Base-by-base conservation (phyloP, 2,797 vertebrate species). In the Hippocampus kuda region DNA sequence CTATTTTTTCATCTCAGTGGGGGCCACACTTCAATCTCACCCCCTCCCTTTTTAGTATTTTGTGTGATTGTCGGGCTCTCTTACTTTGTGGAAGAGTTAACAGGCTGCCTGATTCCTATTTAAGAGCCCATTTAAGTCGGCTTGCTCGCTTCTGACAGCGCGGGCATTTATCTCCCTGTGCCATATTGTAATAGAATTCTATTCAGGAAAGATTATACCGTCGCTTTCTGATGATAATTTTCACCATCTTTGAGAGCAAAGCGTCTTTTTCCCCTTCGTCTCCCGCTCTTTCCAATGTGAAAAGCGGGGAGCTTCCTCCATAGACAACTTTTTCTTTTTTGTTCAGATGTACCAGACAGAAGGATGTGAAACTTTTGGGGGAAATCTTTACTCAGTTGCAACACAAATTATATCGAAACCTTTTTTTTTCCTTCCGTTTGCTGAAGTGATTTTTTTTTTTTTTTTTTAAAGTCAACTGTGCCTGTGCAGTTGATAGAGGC, bases 191-290 rank as follows among this genome's bases (percentile, higher is more conserved):
- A 88, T 85, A 84, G 71, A 88, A 88, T 74, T 85, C 78, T 87
- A 86, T 90, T 90, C 87, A 90, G 72, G 78, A 83, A 77, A 88
- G 87, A 91, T 91, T 88, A 89, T 81, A 83, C 75, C 70, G 65
- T 1, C 67, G 78, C 85, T 88, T 89, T 89, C 83, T 89, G 78
- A 87, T 90, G 83, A 86, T 89, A 85, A 88, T 88, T 88, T 86
- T 80, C 73, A 72, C 79, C 76, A 83, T 87, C 80, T 90, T 86
- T 86, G 74, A 77, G 69, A 73, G 71, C 64, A 73, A 71, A 82
- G 80, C 72, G 69, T 75, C 68, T 72, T 63, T 70, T 71, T 48
- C 34, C 7, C 20, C 26, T 20, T 38, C 5, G 12, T 51, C 12
- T 46, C 66, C 77, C 76, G 69, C 61, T 56, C 54, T 79, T 77